These are phyloP conservation scores for Ectemnius cavifrons DNA, from an alignment of 2,888 invertebrate species.

Conservation along the genomic window DNA sequence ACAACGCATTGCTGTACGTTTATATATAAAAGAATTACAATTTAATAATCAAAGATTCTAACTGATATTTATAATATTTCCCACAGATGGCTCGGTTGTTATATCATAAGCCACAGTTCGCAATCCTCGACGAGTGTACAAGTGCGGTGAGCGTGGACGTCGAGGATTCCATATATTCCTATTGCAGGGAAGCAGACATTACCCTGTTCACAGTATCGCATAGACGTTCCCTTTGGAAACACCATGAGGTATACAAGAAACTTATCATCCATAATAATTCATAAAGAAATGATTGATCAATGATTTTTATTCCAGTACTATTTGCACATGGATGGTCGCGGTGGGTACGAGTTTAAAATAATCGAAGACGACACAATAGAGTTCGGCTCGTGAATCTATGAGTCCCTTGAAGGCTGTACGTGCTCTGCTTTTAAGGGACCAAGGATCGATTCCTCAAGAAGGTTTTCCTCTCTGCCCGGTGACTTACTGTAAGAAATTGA, in stretches of 20 bases:
- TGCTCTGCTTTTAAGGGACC: not conserved
- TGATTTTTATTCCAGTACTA: conserved; percentile 83
- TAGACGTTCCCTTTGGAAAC: conserved; percentile 97
- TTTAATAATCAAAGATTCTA: not conserved
- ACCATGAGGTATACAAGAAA: conserved; percentile 86
- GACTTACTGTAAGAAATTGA: too few relatives aligned
- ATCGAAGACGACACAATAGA: conserved; percentile 93
- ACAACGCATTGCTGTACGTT: conserved; percentile 92
- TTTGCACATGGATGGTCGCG: conserved; percentile 97
- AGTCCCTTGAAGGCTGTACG: conserved; percentile 53
- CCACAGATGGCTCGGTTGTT: conserved; percentile 95
- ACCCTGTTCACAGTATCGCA: conserved; percentile 98
- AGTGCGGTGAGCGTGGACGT: conserved; percentile 99
- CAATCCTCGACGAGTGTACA: conserved; percentile 99
- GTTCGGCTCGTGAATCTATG: conserved; percentile 91
- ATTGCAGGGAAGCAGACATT: conserved; percentile 91
- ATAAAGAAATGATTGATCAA: too few relatives aligned
- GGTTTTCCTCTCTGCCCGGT: too few relatives aligned
- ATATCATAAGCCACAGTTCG: conserved; percentile 98
- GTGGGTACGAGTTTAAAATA: conserved; percentile 90
- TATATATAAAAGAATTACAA: not conserved
- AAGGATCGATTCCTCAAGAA: conserved; percentile 12
- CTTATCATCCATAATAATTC: not conserved
- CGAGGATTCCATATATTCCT: conserved; percentile 97
- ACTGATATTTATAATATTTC: not conserved